These are phyloP conservation scores for Diachasma alloeum DNA, from an alignment of 1,140 invertebrate genomes.

Conservation along the genomic window DNA sequence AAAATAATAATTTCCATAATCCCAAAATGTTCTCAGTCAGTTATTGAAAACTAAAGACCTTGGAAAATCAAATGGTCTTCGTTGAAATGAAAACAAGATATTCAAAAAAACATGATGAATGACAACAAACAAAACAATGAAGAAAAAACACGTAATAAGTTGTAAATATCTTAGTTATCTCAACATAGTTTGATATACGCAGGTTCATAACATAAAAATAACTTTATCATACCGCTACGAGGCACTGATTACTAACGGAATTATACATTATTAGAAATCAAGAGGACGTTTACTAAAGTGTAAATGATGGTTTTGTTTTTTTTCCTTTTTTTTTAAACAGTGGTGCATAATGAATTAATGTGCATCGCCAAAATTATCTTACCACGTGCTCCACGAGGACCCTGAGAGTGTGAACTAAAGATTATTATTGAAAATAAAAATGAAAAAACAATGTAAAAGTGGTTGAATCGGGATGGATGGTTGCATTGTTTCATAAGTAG, in stretches of 20 bases:
- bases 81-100: background rate
- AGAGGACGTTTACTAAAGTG: conserved; percentile 52
- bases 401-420: conserved; percentile 12
- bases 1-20: background rate
- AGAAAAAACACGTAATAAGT: conserved; percentile 43
- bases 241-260: conserved; percentile 48
- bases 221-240: conserved; percentile 60
- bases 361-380: conserved; percentile 43
- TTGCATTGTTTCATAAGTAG: conserved; percentile 18
- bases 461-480: conserved; percentile 11
- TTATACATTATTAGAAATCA: conserved; percentile 42
- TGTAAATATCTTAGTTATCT: conserved; percentile 61
- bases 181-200: conserved; percentile 62
- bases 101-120: conserved; percentile 20
- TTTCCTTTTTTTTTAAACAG: conserved; percentile 63
- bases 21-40: background rate
- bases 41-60: background rate
- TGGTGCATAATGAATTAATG: conserved; percentile 55
- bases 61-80: too few species aligned
- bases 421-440: background rate
- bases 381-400: background rate
- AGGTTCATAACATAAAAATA: conserved; percentile 56
- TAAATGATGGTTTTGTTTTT: conserved; percentile 64
- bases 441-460: conserved; percentile 15
- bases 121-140: conserved; percentile 29